Evolutionary conservation across 2,888 invertebrate genomes (phyloP), one percentile per base, ranked within the genome.

Genomic region (Caenorhabditis sulstoni): DNA sequence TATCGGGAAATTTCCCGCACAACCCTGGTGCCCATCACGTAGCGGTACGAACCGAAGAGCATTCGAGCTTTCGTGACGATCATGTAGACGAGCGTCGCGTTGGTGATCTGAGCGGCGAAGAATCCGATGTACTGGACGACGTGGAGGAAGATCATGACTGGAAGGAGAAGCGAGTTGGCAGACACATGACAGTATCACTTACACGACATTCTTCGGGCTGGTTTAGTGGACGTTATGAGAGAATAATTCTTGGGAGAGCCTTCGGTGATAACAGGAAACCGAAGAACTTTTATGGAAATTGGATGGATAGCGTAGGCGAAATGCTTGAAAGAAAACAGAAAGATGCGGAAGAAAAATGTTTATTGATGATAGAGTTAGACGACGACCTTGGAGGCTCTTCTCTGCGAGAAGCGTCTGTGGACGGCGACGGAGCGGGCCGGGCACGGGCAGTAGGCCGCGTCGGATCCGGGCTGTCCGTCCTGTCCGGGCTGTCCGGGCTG

Each of bases 401-500:
- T 66, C 37, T 45, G 59, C 18, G 66, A 65, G 44, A 16, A 52
- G 35, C 53, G 62, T 52, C 71, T 52, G 41, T 75, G 70, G 61
- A 79, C 65, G 45, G 74, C 59, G 3, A 73, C 61, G 47, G 76
- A 76, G 52, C 80, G 66, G 37, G 62, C 58, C 41, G 80, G 80
- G 58, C 81, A 83, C 45, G 78, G 75, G 53, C 83, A 84, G 62
- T 84, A 84, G 49, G 77, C 77, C 20, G 81, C 83, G 61, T 84
- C 83, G 23, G 80, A 57, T 74, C 84, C 84, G 12, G 76, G 81
- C 37, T 37, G 55, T 74, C 84, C 84, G 23, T 74, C 66, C 22
- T 73, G 76, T 77, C 29, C 29, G 29, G 29, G 29, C 7, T 29
- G 29, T 41, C 84, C 84, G 37, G 73, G 70, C 20, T 44, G 55